Evolutionary conservation across 1,140 invertebrate genomes (phyloP).

Genomic region (Drosophila repleta): DNA sequence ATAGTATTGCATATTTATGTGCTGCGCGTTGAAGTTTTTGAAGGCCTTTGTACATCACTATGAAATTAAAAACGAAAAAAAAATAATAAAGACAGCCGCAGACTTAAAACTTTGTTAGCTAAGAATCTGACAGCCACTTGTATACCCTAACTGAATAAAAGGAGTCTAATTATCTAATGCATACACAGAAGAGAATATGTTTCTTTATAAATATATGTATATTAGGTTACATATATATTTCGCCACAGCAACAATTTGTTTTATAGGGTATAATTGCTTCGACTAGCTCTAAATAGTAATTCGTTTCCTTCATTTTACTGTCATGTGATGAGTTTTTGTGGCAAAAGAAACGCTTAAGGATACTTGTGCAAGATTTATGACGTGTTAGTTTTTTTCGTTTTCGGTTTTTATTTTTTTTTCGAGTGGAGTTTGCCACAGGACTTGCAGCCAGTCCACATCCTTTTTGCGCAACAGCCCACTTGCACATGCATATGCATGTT

Average conservation of each 20-base stretch:
- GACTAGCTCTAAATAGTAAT: not conserved
- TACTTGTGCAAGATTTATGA: conserved; percentile 80
- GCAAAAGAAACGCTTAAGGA: conserved; percentile 67
- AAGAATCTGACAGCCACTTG: too few species aligned
- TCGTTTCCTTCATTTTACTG: conserved; percentile 33
- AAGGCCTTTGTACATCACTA: conserved; percentile 37
- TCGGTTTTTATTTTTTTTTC: conserved; percentile 21
- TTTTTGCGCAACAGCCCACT: conserved; percentile 15
- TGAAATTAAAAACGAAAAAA: conserved; percentile 63
- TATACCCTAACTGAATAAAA: too few species aligned
- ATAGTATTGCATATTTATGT: conserved; percentile 63
- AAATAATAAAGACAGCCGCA: not conserved
- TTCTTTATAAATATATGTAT: too few species aligned
- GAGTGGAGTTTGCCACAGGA: conserved; percentile 59
- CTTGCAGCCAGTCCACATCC: conserved; percentile 27
- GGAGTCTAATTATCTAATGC: too few species aligned
- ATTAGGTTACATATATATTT: too few species aligned
- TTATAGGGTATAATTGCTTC: conserved; percentile 21
- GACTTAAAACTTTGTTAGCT: not conserved
- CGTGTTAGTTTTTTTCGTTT: conserved; percentile 62
- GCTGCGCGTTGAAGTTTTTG: conserved; percentile 30
- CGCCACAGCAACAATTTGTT: too few species aligned
- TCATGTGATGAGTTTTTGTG: conserved; percentile 33
- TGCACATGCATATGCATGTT: conserved; percentile 71
- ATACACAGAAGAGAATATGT: too few species aligned